Conservation (phyloP, 2,888 invertebrate species). For the Cynaeus angustus region DNA sequence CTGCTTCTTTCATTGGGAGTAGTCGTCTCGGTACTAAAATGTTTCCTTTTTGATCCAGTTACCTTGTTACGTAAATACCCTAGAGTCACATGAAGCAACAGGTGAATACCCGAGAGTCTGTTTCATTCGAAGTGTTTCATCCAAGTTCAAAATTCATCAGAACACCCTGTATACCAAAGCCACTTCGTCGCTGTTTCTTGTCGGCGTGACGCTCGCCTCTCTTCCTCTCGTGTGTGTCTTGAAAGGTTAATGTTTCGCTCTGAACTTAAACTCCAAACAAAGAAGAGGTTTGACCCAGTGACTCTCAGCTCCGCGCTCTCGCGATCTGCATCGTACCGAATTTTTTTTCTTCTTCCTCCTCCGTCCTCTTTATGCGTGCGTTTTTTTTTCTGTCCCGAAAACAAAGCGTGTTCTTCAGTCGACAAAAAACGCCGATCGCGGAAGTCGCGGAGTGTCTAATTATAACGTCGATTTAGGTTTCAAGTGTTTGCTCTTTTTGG, state of each 20-base stretch:
- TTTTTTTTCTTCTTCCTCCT: constrained; percentile 15
- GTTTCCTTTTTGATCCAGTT: no score
- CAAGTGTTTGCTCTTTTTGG: constrained; percentile 52
- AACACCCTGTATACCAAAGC: constrained; percentile 21
- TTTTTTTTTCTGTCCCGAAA: constrained; percentile 4
- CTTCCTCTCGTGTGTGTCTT: constrained; percentile 32
- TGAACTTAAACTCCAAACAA: constrained; percentile 66
- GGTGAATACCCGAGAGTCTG: no score
- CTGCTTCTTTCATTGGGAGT: no score
- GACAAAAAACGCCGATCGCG: not conserved
- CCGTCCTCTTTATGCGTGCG: constrained; percentile 5
- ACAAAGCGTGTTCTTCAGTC: constrained; percentile 1
- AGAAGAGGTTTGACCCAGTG: constrained; percentile 54
- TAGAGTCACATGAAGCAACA: no score
- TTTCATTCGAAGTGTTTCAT: no score
- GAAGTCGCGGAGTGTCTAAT: constrained; percentile 33
- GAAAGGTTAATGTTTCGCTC: constrained; percentile 64
- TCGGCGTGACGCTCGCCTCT: constrained; percentile 39
- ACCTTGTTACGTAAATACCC: no score
- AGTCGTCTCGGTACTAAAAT: no score
- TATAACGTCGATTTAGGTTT: constrained; percentile 39
- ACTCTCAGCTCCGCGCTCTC: constrained; percentile 22
- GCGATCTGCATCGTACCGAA: constrained; percentile 31
- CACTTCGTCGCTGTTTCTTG: constrained; percentile 22
- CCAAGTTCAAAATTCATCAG: not conserved